Conservation (phyloP, 2,113 vertebrate genomes). For the Sus scrofa region DNA sequence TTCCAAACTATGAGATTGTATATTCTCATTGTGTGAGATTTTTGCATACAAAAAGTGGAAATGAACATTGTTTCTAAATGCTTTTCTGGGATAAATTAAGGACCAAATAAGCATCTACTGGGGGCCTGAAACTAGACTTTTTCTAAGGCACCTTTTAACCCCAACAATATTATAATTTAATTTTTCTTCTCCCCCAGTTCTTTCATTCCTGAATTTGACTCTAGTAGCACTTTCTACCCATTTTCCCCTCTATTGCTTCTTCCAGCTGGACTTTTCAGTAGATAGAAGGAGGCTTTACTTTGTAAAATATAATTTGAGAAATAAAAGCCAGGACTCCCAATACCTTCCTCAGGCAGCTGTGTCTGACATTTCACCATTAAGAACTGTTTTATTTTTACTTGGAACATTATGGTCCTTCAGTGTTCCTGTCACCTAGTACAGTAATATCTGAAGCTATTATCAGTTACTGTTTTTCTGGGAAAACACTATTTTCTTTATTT, state of each 20-base stretch:
- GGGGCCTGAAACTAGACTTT: not conserved
- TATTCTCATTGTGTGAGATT: not conserved
- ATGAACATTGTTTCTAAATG: not conserved
- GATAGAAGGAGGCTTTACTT: not conserved
- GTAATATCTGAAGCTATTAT: not conserved
- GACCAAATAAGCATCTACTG: not conserved
- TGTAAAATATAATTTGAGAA: not conserved
- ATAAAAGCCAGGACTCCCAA: not conserved
- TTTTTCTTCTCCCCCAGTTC: not conserved
- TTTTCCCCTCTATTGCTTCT: not conserved
- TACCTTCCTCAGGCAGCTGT: not conserved
- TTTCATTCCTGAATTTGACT: not conserved
- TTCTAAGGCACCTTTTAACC: not conserved
- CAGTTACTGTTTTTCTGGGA: not conserved
- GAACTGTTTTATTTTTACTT: not conserved
- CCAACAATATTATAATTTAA: not conserved
- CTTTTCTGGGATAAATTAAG: not conserved
- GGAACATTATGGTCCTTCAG: not conserved
- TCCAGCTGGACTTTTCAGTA: not conserved
- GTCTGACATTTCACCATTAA: not conserved
- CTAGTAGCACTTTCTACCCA: not conserved
- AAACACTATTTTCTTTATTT: not conserved
- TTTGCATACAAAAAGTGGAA: not conserved
- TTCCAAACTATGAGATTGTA: not conserved
- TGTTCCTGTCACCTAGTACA: not conserved